phyloP scores from a whole-genome alignment of 2,113 vertebrate genomes.

The Sander vitreus region DNA sequence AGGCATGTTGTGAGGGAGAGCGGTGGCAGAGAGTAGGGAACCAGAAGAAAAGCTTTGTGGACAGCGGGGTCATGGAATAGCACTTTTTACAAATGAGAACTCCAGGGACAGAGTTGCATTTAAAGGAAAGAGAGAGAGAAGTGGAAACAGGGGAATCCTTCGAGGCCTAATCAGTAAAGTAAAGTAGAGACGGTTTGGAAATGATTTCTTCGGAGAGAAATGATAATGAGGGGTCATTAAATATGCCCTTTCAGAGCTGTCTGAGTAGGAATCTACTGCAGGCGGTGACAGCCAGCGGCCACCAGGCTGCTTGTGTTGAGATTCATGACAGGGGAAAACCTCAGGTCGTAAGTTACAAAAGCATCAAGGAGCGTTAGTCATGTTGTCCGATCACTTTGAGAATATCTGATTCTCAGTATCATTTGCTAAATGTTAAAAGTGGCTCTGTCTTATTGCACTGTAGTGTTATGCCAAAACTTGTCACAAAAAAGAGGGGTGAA shows the following conservation, averaged over 20 bases:
- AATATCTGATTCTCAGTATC: constrained; percentile 2
- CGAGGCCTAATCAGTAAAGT: constrained; percentile 76
- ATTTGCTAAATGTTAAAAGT: background rate
- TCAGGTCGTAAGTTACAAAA: constrained; percentile 2
- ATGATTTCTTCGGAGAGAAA: constrained; percentile 71
- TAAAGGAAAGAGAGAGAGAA: constrained; percentile 54
- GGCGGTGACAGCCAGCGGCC: constrained; percentile 46
- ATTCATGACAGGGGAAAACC: constrained; percentile 11
- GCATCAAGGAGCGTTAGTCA: constrained; percentile 6
- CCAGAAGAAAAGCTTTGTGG: constrained; percentile 37
- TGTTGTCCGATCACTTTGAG: background rate
- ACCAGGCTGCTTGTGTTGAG: constrained; percentile 41
- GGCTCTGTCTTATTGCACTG: constrained; percentile 4
- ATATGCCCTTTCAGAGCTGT: constrained; percentile 68
- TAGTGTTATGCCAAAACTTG: constrained; percentile 1
- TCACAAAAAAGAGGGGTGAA: constrained; percentile 13
- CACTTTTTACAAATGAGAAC: constrained; percentile 73
- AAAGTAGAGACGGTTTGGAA: constrained; percentile 63
- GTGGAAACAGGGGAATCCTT: constrained; percentile 72
- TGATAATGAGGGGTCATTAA: constrained; percentile 79
- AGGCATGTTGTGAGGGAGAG: constrained; percentile 6
- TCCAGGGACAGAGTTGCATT: constrained; percentile 58
- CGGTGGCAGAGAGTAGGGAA: constrained; percentile 11
- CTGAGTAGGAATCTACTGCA: constrained; percentile 45
- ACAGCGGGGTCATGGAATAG: constrained; percentile 51